Conservation (phyloP, 1,140 invertebrate genomes). For the Paracyclopina nana region DNA sequence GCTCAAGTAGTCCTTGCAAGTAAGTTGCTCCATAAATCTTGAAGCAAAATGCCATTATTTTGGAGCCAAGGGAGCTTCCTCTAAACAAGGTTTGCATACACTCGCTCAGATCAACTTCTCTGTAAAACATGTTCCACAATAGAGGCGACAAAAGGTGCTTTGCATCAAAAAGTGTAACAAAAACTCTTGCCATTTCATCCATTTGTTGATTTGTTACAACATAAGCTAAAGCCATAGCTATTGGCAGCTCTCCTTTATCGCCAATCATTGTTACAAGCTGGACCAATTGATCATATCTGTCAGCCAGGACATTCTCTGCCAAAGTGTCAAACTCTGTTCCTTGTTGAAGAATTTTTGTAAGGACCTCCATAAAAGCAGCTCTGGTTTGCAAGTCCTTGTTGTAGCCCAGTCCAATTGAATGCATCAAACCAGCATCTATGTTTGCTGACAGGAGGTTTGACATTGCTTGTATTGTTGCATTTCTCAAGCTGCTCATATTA, state of each 20-base stretch:
- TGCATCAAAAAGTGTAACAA: conserved; percentile 91
- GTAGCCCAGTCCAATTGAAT: conserved; percentile 90
- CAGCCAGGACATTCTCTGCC: conserved; percentile 86
- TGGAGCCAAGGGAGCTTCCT: conserved; percentile 85
- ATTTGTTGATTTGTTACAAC: conserved; percentile 86
- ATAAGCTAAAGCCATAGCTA: conserved; percentile 90
- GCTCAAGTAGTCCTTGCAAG: conserved; percentile 64
- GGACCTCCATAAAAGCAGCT: conserved; percentile 83
- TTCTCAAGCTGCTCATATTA: conserved; percentile 46
- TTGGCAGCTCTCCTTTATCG: conserved; percentile 77
- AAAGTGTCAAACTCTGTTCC: conserved; percentile 95
- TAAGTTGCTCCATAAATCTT: conserved; percentile 92
- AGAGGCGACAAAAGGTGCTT: conserved; percentile 83
- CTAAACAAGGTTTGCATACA: conserved; percentile 93
- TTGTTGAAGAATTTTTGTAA: conserved; percentile 92
- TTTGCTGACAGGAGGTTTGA: conserved; percentile 91
- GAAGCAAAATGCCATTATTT: conserved; percentile 98
- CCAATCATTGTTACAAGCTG: conserved; percentile 88
- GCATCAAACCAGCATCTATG: conserved; percentile 94
- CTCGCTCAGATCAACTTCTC: conserved; percentile 88
- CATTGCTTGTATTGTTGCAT: conserved; percentile 88
- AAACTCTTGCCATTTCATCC: conserved; percentile 87
- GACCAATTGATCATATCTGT: conserved; percentile 84
- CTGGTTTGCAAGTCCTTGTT: conserved; percentile 88
- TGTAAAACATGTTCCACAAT: conserved; percentile 95